phyloP scores from a whole-genome alignment of 2,113 vertebrate genomes.

The Potamarius usumacintae region DNA sequence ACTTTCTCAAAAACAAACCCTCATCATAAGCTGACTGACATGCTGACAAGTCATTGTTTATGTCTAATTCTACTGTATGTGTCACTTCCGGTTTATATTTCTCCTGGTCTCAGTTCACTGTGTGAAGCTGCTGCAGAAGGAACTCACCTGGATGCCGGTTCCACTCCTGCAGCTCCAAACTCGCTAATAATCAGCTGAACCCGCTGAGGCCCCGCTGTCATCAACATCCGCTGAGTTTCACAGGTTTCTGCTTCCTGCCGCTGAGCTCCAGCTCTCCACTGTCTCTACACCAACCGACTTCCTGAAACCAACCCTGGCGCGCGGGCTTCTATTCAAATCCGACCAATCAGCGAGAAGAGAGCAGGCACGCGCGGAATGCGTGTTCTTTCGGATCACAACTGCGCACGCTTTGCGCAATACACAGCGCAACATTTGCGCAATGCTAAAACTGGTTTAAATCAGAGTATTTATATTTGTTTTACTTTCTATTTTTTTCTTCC shows the following conservation, averaged over 20 bases:
- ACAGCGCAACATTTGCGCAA: background rate
- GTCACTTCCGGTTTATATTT: background rate
- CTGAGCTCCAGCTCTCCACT: background rate
- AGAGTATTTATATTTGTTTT: background rate
- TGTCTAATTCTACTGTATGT: background rate
- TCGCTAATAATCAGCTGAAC: background rate
- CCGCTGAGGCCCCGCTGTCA: background rate
- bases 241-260: background rate
- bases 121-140: too few relatives aligned
- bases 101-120: background rate
- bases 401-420: constrained; percentile 7
- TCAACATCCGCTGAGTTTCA: too few relatives aligned
- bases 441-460: background rate
- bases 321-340: constrained; percentile 52
- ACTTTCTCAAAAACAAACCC: too few relatives aligned
- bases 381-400: background rate
- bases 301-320: background rate
- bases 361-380: background rate
- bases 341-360: constrained; percentile 43
- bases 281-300: background rate
- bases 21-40: background rate
- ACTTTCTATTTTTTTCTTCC: background rate
- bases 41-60: background rate
- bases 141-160: constrained; percentile 1
- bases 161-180: background rate